A percentile compares a stretch with the other conserved stretches of the same genome.
These are phyloP conservation scores for Tapera naevia DNA, from an alignment of 2,797 vertebrate species.

Conservation along the genomic window DNA sequence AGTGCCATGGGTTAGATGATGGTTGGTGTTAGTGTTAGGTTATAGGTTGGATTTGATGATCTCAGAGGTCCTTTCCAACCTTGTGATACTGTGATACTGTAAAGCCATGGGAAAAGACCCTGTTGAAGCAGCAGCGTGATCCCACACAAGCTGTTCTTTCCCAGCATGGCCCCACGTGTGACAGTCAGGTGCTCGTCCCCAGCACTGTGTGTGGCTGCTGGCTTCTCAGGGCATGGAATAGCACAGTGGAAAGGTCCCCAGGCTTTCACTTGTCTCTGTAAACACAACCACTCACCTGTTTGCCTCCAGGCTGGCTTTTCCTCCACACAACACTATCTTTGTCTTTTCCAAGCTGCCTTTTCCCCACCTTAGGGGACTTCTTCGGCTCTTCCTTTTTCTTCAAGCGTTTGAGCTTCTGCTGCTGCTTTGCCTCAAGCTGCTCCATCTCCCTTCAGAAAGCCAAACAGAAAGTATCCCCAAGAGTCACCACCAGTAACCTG, in stretches of 20 bases:
- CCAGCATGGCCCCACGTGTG: too few relatives aligned
- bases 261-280: neutral
- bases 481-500: neutral
- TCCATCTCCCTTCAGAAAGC: slow-evolving; percentile 77
- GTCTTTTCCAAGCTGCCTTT: slow-evolving; percentile 70
- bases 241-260: neutral
- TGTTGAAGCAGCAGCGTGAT: too few relatives aligned
- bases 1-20: too few relatives aligned
- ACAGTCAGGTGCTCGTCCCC: neutral
- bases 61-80: too few relatives aligned
- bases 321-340: slow-evolving; percentile 71
- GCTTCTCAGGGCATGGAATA: rapidly evolving
- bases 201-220: rapidly evolving
- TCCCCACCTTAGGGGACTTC: slow-evolving; percentile 71
- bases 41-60: too few relatives aligned
- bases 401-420: slow-evolving; percentile 73
- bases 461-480: too few relatives aligned
- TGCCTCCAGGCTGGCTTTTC: slow-evolving; percentile 66
- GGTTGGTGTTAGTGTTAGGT: too few relatives aligned
- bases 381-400: slow-evolving; percentile 80
- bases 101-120: too few relatives aligned
- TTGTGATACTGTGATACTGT: too few relatives aligned
- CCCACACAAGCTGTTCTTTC: too few relatives aligned
- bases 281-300: slow-evolving; percentile 71
- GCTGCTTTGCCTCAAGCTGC: slow-evolving; percentile 70